Evolutionary conservation across 2,113 vertebrate species (phyloP), one percentile per base, ranked within the genome.

Genomic region (Bubo bubo): DNA sequence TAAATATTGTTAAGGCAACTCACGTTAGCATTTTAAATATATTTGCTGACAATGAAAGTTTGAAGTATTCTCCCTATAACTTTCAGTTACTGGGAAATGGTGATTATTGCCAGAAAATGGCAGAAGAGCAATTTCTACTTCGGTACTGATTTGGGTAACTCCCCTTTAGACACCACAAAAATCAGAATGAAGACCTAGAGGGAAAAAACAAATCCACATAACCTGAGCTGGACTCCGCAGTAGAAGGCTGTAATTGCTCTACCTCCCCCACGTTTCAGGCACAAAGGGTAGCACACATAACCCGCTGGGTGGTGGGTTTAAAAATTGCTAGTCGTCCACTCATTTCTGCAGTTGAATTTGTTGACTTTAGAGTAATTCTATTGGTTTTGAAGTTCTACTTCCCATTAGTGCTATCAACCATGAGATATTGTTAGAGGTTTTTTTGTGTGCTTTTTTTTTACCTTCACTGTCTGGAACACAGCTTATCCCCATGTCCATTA

Each of bases 401-500:
- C 79, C 91, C 76, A 75, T 92, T 89, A 91, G 80, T 62, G 79
- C 79, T 83, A 89, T 84, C 17, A 0, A 84, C 76, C 86, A 94
- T 64, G 60, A 95, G 49, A 89, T 58, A 91, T 8, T 87, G 73
- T 89, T 81, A 67, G 73, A 81, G 37, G 9, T 0, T 6, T 35
- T 35, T 4, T 79, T 93, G 66, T 82, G 35, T 35, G 60, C 22
- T 26, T 76, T 59, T 76, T 70, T 76, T 90, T 67, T 87, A 56
- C 66, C 45, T 91, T 85, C 49, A 55, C 86, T 95, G 79, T 32
- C 86, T 96, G 91, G 73, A 97, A 82, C 83, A 92, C 58, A 85
- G 91, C 83, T 91, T 86, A 87, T 93, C 83, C 95, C 93, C 86
- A 62, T 76, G 93, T 96, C 96, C 97, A 97, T 97, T 96, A 97